These are phyloP conservation scores for Andrena hattorfiana DNA, from an alignment of 2,888 invertebrate species.

Conservation along the genomic window DNA sequence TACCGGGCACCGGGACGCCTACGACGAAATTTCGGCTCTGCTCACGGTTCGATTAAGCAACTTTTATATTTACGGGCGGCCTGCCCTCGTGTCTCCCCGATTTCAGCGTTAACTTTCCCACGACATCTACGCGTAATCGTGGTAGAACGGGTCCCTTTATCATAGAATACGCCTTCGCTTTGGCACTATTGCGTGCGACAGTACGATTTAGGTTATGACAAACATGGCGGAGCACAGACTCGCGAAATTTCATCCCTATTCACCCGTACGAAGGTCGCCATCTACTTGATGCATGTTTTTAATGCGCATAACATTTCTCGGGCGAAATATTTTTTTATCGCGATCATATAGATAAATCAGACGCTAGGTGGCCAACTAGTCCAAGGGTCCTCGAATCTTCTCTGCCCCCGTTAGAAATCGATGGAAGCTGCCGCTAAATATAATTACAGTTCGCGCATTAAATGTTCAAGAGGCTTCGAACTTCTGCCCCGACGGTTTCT, in stretches of 20 bases:
- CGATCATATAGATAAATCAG: no score
- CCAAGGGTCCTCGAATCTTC: slow-evolving; percentile 2
- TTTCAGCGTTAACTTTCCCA: slow-evolving; percentile 5
- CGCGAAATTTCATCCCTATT: neutral
- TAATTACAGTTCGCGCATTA: slow-evolving; percentile 60
- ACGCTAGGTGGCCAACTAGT: neutral
- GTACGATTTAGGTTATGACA: slow-evolving; percentile 26
- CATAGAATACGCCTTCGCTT: neutral
- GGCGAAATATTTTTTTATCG: no score
- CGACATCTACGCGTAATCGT: neutral
- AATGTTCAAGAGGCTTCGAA: slow-evolving; percentile 56
- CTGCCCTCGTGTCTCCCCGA: neutral
- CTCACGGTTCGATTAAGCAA: slow-evolving; percentile 53
- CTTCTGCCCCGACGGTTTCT: slow-evolving; percentile 27
- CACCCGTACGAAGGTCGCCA: no score
- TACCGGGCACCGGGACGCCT: slow-evolving; percentile 56
- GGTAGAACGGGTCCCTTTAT: neutral
- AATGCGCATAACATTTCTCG: no score
- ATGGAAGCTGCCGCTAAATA: slow-evolving; percentile 61
- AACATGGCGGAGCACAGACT: slow-evolving; percentile 30
- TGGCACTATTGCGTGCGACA: neutral
- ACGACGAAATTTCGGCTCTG: slow-evolving; percentile 62
- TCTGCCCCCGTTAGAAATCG: slow-evolving; percentile 42
- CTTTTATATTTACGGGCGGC: slow-evolving; percentile 31
- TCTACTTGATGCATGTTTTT: no score